These are phyloP conservation scores for Tiliacea citrago DNA, from an alignment of 2,888 invertebrate species.

Conservation along the genomic window DNA sequence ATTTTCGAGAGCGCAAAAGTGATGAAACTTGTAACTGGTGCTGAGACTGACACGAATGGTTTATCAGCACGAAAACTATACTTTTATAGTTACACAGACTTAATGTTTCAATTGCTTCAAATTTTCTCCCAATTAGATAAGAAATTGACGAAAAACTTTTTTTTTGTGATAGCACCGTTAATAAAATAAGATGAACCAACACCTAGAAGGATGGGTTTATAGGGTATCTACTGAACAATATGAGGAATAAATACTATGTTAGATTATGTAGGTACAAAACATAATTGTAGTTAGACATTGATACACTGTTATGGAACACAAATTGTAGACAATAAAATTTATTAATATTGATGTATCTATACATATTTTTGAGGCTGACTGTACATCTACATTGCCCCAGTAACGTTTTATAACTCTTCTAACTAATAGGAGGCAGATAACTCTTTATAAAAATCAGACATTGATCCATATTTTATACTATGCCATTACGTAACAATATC, in stretches of 20 bases:
- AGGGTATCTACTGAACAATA: not conserved
- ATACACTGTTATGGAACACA: not conserved
- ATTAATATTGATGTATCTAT: not conserved
- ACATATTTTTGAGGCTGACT: not conserved
- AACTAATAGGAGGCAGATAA: not conserved
- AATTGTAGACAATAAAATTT: not conserved
- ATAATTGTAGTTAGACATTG: not conserved
- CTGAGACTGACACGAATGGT: no score
- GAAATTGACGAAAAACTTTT: no score
- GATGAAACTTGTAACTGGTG: no score
- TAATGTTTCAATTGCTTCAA: no score
- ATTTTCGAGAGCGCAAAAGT: no score
- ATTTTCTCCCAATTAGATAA: no score
- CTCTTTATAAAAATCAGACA: not conserved
- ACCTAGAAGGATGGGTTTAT: not conserved
- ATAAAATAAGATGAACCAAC: not conserved
- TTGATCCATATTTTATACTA: not conserved
- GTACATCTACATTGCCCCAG: not conserved
- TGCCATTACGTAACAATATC: not conserved
- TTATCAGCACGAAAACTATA: no score
- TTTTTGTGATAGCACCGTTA: no score
- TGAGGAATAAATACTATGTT: not conserved
- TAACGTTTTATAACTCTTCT: not conserved
- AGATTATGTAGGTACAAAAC: not conserved
- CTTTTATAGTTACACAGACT: no score